Evolutionary conservation across 2,888 invertebrate species (phyloP).

Genomic region (Eupithecia abbreviata): DNA sequence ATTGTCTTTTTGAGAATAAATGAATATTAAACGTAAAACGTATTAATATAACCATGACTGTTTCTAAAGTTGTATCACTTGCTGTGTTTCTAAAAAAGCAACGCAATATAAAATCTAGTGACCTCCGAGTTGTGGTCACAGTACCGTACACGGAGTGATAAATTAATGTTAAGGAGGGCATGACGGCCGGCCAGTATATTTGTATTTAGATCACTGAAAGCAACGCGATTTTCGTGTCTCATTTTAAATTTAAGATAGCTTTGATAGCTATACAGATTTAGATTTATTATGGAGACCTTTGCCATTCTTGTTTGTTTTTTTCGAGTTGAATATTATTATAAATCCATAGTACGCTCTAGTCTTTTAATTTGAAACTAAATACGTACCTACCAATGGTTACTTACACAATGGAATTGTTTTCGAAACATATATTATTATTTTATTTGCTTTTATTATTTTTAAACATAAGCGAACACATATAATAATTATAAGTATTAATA

Average conservation of each 20-base stretch:
- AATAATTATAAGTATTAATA: no score
- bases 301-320: background rate
- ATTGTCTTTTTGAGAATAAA: no score
- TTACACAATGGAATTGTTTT: background rate
- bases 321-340: background rate
- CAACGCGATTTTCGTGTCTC: background rate
- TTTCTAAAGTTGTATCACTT: no score
- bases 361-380: no score
- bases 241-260: background rate
- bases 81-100: no score
- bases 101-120: background rate
- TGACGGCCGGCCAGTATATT: constrained; percentile 5
- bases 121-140: background rate
- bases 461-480: no score
- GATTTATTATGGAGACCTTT: background rate
- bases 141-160: background rate
- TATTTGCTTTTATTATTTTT: no score
- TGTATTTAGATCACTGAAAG: background rate
- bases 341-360: background rate
- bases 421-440: no score
- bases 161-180: background rate
- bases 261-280: background rate
- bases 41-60: no score
- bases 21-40: no score
- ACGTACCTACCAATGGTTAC: background rate